Conservation (phyloP, 2,888 invertebrate species). For the Polydrusus cervinus region DNA sequence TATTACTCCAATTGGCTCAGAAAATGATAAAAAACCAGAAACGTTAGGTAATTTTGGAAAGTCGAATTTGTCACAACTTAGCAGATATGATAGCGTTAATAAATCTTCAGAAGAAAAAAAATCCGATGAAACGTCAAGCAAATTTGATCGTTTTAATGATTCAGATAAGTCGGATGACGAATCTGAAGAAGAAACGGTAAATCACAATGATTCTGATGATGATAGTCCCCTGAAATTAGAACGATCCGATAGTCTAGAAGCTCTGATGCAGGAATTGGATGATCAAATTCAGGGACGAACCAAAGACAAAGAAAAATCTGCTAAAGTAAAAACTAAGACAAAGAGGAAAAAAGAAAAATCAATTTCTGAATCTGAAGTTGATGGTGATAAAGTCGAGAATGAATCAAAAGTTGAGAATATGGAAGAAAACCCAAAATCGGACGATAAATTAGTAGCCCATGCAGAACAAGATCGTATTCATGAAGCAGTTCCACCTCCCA, state of each 20-base stretch:
- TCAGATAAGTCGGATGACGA: conserved; percentile 71
- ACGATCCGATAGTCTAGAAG: conserved; percentile 73
- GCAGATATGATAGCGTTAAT: conserved; percentile 62
- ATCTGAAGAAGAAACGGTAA: conserved; percentile 65
- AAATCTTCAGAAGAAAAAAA: conserved; percentile 53
- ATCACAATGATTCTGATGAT: conserved; percentile 53
- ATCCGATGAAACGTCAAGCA: conserved; percentile 63
- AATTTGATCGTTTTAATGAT: conserved; percentile 73
- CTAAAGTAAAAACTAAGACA: conserved; percentile 57
- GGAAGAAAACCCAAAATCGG: conserved; percentile 26
- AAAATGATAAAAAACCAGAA: conserved; percentile 57
- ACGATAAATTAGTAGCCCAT: conserved; percentile 46
- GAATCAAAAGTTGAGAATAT: conserved; percentile 32
- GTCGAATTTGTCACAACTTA: conserved; percentile 66
- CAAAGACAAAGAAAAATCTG: conserved; percentile 45
- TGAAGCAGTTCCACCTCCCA: neutral
- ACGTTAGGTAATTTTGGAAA: conserved; percentile 44
- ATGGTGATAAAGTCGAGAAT: conserved; percentile 49
- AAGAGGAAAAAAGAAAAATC: conserved; percentile 56
- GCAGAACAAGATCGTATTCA: conserved; percentile 31
- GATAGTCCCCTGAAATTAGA: conserved; percentile 65
- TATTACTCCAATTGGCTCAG: conserved; percentile 70
- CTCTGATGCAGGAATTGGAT: conserved; percentile 74
- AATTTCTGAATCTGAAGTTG: conserved; percentile 47
- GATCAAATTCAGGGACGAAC: conserved; percentile 68